Conservation (phyloP, 2,797 vertebrate species). For the Pteropus rufus region DNA sequence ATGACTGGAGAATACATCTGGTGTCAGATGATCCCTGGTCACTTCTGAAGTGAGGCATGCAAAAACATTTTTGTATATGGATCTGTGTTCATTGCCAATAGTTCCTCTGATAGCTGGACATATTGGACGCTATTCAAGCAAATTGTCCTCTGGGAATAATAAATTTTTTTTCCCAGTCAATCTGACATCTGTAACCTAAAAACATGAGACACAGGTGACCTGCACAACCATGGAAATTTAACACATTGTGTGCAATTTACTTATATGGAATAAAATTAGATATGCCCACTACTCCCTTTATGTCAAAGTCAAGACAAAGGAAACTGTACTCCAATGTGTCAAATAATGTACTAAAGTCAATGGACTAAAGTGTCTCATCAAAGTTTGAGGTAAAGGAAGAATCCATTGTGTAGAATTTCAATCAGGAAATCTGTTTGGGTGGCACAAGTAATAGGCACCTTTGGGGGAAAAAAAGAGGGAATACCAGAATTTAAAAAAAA, state of each 20-base stretch:
- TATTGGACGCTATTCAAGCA: constrained; percentile 50
- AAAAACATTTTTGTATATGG: constrained; percentile 59
- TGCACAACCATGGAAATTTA: constrained; percentile 53
- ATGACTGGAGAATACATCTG: constrained; percentile 71
- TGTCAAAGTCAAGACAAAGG: background rate
- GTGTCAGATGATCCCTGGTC: constrained; percentile 65
- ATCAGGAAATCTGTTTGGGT: background rate
- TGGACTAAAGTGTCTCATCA: constrained; percentile 22
- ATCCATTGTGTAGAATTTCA: constrained; percentile 18
- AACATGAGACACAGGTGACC: constrained; percentile 53
- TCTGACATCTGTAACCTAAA: constrained; percentile 65
- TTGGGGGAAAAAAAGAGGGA: background rate
- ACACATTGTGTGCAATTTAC: constrained; percentile 43
- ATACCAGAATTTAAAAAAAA: background rate
- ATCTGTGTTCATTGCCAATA: constrained; percentile 49
- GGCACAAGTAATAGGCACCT: background rate
- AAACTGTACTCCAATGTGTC: background rate
- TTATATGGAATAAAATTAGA: constrained; percentile 47
- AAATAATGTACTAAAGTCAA: background rate
- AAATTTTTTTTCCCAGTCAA: constrained; percentile 60
- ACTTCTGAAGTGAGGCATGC: constrained; percentile 55
- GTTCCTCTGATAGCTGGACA: constrained; percentile 52
- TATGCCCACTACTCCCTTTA: constrained; percentile 1
- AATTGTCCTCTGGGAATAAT: constrained; percentile 53
- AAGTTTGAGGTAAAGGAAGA: constrained; percentile 3